Evolutionary conservation across 2,113 vertebrate genomes (phyloP).

Genomic region (Lamprotornis superbus): DNA sequence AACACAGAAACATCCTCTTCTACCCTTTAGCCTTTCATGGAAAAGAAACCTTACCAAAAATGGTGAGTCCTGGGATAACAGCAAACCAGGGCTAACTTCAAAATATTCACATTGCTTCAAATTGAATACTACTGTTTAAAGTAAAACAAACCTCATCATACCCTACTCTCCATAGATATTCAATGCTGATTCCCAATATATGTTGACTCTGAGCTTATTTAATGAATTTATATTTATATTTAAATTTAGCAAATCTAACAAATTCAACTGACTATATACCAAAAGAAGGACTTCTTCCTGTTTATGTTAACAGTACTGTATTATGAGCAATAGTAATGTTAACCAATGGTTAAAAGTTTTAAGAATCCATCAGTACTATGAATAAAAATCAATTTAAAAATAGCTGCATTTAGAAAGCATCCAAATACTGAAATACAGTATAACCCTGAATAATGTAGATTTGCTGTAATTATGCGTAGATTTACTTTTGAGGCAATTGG

Average conservation of each 20-base stretch:
- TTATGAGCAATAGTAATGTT: background rate
- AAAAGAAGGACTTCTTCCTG: background rate
- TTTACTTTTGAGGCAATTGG: background rate
- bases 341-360: background rate
- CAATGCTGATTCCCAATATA: background rate
- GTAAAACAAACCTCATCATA: background rate
- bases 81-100: background rate
- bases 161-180: background rate
- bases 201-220: background rate
- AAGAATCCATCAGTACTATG: background rate
- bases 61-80: background rate
- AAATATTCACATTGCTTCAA: background rate
- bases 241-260: background rate
- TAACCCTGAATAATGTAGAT: background rate
- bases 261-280: background rate
- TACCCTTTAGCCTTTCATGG: background rate
- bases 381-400: background rate
- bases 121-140: background rate
- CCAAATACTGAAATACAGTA: background rate
- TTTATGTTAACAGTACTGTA: background rate
- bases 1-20: background rate
- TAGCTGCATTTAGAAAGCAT: background rate
- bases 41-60: background rate
- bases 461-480: background rate
- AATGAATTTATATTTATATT: no score